Evolutionary conservation across 2,113 vertebrate genomes (phyloP), one percentile per base, ranked within the genome.

Genomic region (Pluvianellus socialis): DNA sequence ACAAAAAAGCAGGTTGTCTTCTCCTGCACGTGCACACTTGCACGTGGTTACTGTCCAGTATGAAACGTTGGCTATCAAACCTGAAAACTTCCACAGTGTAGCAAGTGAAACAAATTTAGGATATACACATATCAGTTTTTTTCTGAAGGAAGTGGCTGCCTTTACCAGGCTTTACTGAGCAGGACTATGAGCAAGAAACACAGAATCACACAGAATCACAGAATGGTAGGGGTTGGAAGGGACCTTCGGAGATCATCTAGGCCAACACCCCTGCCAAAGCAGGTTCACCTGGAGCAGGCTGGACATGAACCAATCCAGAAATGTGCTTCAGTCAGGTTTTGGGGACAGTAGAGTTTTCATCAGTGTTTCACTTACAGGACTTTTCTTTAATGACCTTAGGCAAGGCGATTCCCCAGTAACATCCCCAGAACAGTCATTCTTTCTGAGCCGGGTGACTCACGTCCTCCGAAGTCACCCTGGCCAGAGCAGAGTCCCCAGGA

Each of bases 11-110:
- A 40, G 12, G 4, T 7, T 32, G 44, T 66, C 23, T 22, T 44
- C 79, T 71, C 56, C n/a, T 32, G 18, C 79, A 26, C 12, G 0
- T 0, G 6, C 30, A 10, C 30, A 10, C 44, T 4, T 45, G 17
- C 18, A 3, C 3, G 4, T 19, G 21, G 33, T 14, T 45, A 53
- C 53, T 6, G 1, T 20, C 56, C 2, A 1, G 7, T 6, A 1
- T 6, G 42, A 68, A 67, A 59, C 2, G 5, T 4, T 50, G 16
- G 26, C 72, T 30, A 13, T 5, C 44, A 44, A 74, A 10, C 12
- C n/a, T 47, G 28, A 45, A 47, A 42, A 3, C 4, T 58, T 68
- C 14, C 67, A 32, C 38, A 10, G 3, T 7, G n/a, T 45, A 50
- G 50, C 12, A 6, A 12, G 28, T 3, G 22, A 65, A 85, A 73